Evolutionary conservation across 2,888 invertebrate species (phyloP).

Genomic region (Charanyca ferruginea): DNA sequence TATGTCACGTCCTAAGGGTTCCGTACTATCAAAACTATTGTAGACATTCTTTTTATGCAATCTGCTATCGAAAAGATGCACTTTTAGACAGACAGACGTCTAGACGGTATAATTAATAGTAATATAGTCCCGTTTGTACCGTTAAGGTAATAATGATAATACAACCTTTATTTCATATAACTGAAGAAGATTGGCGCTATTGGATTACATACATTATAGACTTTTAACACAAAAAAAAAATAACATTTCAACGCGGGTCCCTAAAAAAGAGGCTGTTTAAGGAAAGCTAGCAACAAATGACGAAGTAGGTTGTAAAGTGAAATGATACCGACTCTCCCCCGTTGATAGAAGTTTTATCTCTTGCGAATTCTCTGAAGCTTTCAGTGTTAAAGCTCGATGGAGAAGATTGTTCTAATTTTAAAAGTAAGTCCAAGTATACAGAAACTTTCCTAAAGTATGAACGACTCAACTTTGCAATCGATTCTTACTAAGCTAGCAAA

Average conservation of each 20-base stretch:
- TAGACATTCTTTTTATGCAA: no score
- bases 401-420: constrained; percentile 32
- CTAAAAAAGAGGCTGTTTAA: constrained; percentile 53
- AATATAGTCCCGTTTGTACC: no score
- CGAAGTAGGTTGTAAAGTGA: constrained; percentile 75
- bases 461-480: constrained; percentile 11
- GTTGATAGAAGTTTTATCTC: constrained; percentile 78
- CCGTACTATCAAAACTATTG: background rate
- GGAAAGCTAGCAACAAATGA: constrained; percentile 68
- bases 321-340: constrained; percentile 76
- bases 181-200: no score
- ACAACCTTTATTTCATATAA: no score
- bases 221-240: no score
- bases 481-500: background rate
- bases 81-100: no score
- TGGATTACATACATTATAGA: no score
- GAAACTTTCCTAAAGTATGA: constrained; percentile 6
- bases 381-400: constrained; percentile 68
- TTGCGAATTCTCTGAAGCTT: constrained; percentile 73
- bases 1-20: background rate
- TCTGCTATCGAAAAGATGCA: no score
- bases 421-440: constrained; percentile 12
- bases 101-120: no score
- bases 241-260: background rate
- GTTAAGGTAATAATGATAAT: no score